phyloP scores from a whole-genome alignment of 2,888 invertebrate species.

The Drosophila greeni region DNA sequence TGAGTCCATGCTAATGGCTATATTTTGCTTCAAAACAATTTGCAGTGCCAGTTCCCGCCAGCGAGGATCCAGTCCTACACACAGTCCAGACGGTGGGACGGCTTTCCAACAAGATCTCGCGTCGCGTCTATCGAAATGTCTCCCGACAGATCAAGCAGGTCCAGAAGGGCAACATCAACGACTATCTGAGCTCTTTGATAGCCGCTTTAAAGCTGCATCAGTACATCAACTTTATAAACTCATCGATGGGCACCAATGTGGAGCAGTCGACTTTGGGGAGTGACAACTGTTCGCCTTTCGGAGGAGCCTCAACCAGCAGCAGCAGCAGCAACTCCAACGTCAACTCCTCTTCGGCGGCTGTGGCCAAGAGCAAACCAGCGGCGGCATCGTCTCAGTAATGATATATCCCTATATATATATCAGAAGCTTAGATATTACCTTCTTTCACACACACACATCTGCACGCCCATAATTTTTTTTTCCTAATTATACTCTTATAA shows the following conservation, averaged over 20 bases:
- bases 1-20: neutral
- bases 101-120: conserved; percentile 85
- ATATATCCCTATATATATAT: conserved; percentile 12
- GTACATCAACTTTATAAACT: conserved; percentile 79
- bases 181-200: conserved; percentile 80
- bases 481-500: conserved; percentile 9
- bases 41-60: conserved; percentile 82
- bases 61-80: conserved; percentile 84
- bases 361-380: conserved; percentile 30
- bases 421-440: conserved; percentile 30
- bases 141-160: conserved; percentile 81
- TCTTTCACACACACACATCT: conserved; percentile 4
- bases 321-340: conserved; percentile 30
- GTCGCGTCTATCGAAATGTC: conserved; percentile 85
- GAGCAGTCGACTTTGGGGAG: conserved; percentile 69
- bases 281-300: conserved; percentile 56
- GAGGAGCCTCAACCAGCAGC: conserved; percentile 29
- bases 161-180: conserved; percentile 80
- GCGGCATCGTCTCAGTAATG: conserved; percentile 36
- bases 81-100: conserved; percentile 86
- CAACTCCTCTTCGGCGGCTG: conserved; percentile 16
- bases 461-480: conserved; percentile 13
- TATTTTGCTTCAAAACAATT: conserved; percentile 38
- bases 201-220: conserved; percentile 80
- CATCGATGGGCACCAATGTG: conserved; percentile 77